Base-by-base conservation (phyloP, 1,140 invertebrate genomes). In the Bombus confusus region DNA sequence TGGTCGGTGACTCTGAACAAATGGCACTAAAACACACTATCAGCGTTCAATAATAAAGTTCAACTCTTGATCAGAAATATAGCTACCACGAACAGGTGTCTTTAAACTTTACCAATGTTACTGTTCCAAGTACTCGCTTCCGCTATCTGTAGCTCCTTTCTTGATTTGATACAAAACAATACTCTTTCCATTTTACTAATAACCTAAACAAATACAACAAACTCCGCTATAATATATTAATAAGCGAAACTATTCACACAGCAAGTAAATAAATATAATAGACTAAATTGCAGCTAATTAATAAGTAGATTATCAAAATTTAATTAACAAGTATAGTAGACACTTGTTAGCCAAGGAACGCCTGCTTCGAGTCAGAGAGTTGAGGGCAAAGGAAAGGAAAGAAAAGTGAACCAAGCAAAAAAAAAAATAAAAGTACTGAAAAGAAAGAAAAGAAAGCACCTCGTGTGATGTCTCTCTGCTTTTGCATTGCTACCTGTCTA, bases 401-500 rank as follows among this genome's bases (percentile, higher is more conserved):
- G 34, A 31, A 69, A 31, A 62, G 47, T 28, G 9, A n/a, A 85
- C 28, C 18, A 15, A 72, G 34, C 25, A 25, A 62, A 79, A 28
- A 47, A 85, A 34, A 3, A 74, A n/a, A 69, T 88, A 69, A 72
- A 84, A 80, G 1, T 52, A 52, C 47, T 34, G 10, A 62, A 80
- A 87, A 39, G 28, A 80, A 77, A 73, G 37, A 52, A 41, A 41
- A 71, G 83, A 62, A 78, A 73, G 22, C 64, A 86, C 37, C 39
- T 62, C 47, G 57, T 74, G 43, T 57, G 72, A 73, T 69, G 68
- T 59, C 41, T 77, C 41, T 69, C 76, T 86, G 87, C 85, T 86
- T 86, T 88, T 87, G 73, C 83, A 86, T 91, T 85, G 86, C 80
- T 91, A 69, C 84, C 81, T 86, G 79, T 88, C 47, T 87, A 85